Evolutionary conservation across 2,888 invertebrate genomes (phyloP).

Genomic region (Tetranychus piercei): DNA sequence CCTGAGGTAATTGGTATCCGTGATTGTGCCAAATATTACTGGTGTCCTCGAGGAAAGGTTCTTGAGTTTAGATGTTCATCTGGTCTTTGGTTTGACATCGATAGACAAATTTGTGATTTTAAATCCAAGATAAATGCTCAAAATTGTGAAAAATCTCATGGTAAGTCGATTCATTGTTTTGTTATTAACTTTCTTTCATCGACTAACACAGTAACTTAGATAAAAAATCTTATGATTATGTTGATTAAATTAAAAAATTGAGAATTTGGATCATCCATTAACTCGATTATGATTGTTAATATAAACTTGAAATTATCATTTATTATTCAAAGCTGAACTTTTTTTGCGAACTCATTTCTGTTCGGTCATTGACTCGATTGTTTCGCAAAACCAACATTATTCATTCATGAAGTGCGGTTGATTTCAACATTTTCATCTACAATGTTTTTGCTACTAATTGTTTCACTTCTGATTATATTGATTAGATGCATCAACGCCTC

Average conservation of each 20-base stretch:
- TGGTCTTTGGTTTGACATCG: constrained; percentile 59
- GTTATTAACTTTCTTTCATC: not conserved
- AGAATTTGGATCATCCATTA: too few relatives aligned
- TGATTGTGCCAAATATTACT: constrained; percentile 62
- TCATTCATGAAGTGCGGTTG: not conserved
- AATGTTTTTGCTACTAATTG: not conserved
- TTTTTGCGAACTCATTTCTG: not conserved
- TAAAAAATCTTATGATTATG: not conserved
- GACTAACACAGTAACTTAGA: not conserved
- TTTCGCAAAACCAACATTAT: not conserved
- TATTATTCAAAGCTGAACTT: not conserved
- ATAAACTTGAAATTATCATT: not conserved
- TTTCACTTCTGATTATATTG: constrained; percentile 22
- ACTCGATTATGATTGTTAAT: too few relatives aligned
- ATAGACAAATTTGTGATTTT: constrained; percentile 61
- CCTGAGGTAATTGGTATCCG: constrained; percentile 43
- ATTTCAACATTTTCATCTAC: not conserved
- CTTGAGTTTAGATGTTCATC: constrained; percentile 66
- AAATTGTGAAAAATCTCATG: constrained; percentile 28
- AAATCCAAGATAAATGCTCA: constrained; percentile 36
- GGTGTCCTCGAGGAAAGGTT: constrained; percentile 55
- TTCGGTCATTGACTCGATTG: too few relatives aligned
- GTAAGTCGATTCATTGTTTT: constrained; percentile 20
- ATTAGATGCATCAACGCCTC: constrained; percentile 48
- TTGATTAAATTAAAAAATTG: not conserved